These are phyloP conservation scores for Bombus sylvicola DNA, from an alignment of 1,140 invertebrate species.

Conservation along the genomic window DNA sequence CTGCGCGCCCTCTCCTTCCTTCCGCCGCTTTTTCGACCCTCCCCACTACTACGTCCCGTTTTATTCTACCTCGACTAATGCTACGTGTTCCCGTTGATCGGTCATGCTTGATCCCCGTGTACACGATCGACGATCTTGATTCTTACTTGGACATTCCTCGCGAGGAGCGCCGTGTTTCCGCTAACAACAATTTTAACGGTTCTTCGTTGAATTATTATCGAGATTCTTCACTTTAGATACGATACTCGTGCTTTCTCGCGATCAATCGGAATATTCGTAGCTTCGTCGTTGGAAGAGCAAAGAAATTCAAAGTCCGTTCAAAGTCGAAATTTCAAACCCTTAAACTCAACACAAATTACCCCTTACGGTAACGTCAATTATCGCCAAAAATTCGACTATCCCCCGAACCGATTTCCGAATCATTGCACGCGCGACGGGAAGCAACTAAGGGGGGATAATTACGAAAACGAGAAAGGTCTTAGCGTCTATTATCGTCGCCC, in stretches of 20 bases:
- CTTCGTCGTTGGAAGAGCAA: too few relatives aligned
- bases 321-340: too few relatives aligned
- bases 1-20: slow-evolving; percentile 23
- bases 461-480: slow-evolving; percentile 22
- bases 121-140: background rate
- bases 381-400: background rate
- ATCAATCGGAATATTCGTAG: too few relatives aligned
- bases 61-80: slow-evolving; percentile 16
- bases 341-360: too few relatives aligned
- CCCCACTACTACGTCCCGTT: background rate
- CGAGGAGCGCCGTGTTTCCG: background rate
- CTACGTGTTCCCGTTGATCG: slow-evolving; percentile 33
- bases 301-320: too few relatives aligned
- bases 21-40: background rate
- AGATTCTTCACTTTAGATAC: background rate
- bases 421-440: background rate
- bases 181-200: slow-evolving; percentile 6
- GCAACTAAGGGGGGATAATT: slow-evolving; percentile 16
- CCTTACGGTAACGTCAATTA: too few relatives aligned
- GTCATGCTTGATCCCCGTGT: background rate
- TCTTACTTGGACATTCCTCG: background rate
- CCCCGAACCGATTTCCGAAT: background rate
- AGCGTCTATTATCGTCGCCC: slow-evolving; percentile 57
- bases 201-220: background rate
- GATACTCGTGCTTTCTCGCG: background rate